Conservation (phyloP, 2,113 vertebrate genomes). For the Antennarius striatus region DNA sequence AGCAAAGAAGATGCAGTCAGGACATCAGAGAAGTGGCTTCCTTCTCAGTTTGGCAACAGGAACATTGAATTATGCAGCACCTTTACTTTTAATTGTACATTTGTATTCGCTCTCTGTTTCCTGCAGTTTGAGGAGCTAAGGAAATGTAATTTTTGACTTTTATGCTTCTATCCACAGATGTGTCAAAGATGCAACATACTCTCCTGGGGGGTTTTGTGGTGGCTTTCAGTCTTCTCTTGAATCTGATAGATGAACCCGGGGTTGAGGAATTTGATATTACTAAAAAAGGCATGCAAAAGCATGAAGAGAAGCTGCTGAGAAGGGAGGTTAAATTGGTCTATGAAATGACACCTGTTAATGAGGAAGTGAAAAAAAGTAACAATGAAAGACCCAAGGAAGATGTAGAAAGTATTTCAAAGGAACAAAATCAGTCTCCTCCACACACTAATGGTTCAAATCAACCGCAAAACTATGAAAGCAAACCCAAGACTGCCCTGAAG, state of each 20-base stretch:
- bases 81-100: background rate
- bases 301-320: slow-evolving; percentile 32
- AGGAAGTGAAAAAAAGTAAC: slow-evolving; percentile 31
- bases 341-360: slow-evolving; percentile 20
- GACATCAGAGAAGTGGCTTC: slow-evolving; percentile 36
- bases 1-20: background rate
- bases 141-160: background rate
- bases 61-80: background rate
- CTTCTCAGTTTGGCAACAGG: background rate
- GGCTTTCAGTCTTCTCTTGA: slow-evolving; percentile 57
- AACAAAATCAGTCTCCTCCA: background rate
- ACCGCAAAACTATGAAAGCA: background rate
- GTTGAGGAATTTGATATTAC: slow-evolving; percentile 40
- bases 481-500: background rate
- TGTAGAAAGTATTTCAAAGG: background rate
- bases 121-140: background rate
- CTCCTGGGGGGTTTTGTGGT: slow-evolving; percentile 65
- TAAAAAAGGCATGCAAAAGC: slow-evolving; percentile 22
- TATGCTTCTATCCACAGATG: slow-evolving; percentile 26
- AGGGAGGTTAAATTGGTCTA: slow-evolving; percentile 42
- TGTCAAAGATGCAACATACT: slow-evolving; percentile 68
- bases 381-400: background rate
- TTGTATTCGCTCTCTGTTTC: background rate
- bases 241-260: slow-evolving; percentile 52
- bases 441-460: background rate